Conservation (phyloP, 2,888 invertebrate species). For the Troilus luridus region DNA sequence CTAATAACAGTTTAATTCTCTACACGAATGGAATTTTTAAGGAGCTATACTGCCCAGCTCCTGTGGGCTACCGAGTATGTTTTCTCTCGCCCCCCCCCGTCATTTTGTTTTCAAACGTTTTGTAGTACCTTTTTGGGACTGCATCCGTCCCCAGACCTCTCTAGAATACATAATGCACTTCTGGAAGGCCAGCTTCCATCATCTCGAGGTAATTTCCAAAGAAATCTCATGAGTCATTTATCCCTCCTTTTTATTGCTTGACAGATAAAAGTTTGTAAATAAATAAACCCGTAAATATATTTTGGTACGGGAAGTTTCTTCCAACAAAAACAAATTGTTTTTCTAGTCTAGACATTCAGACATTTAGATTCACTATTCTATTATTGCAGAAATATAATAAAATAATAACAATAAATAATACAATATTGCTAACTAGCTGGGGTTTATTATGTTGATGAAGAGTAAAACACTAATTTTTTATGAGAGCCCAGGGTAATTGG, state of each 20-base stretch:
- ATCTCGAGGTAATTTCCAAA: not conserved
- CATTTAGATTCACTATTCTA: not conserved
- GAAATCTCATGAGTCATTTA: not conserved
- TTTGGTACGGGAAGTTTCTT: not conserved
- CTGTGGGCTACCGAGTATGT: not conserved
- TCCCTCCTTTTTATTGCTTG: not conserved
- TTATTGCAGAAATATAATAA: no score
- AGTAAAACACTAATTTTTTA: no score
- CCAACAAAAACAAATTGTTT: not conserved
- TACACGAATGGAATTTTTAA: conserved; percentile 26
- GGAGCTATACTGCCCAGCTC: not conserved
- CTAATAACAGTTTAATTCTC: conserved; percentile 39
- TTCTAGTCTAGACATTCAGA: not conserved
- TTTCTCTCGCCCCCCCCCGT: not conserved
- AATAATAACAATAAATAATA: no score
- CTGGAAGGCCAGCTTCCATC: conserved; percentile 18
- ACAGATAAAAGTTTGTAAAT: not conserved
- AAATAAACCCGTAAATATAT: not conserved
- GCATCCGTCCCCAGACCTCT: conserved; percentile 14
- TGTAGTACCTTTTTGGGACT: not conserved
- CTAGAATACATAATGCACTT: conserved; percentile 18
- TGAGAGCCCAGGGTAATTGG: no score
- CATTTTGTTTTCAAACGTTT: conserved; percentile 14
- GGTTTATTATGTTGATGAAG: no score
- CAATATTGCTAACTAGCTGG: no score